These are phyloP conservation scores for Cheilosia impressa DNA, from an alignment of 2,888 invertebrate genomes.

Conservation along the genomic window DNA sequence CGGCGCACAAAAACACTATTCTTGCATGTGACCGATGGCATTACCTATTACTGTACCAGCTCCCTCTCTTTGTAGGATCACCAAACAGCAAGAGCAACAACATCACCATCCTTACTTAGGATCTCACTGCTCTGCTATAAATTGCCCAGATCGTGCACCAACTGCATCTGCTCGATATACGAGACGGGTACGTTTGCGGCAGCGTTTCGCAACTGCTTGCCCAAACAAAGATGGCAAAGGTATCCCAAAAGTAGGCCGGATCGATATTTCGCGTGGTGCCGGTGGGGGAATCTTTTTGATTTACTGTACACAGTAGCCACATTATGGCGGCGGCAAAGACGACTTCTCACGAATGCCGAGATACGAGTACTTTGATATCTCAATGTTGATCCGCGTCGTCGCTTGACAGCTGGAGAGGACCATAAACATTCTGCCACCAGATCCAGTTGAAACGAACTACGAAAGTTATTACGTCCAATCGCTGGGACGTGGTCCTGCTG, in stretches of 20 bases:
- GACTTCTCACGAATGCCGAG: conserved; percentile 63
- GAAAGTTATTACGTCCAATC: conserved; percentile 33
- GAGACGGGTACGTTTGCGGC: conserved; percentile 19
- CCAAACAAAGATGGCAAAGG: conserved; percentile 40
- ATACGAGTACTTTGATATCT: conserved; percentile 54
- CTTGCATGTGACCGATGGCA: conserved; percentile 63
- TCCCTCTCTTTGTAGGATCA: conserved; percentile 62
- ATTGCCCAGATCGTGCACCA: conserved; percentile 68
- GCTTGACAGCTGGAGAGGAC: conserved; percentile 32
- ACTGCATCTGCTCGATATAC: conserved; percentile 68
- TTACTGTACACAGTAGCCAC: conserved; percentile 43
- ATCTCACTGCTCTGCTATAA: conserved; percentile 66
- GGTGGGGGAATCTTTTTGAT: conserved; percentile 29
- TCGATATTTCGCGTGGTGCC: conserved; percentile 39
- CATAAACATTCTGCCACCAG: conserved; percentile 60
- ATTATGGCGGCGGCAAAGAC: conserved; percentile 4
- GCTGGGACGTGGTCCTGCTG: conserved; percentile 13
- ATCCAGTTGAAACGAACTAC: conserved; percentile 27
- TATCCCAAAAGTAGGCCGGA: conserved; percentile 64
- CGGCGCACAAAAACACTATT: conserved; percentile 35
- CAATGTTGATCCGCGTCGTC: conserved; percentile 50
- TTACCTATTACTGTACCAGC: conserved; percentile 14
- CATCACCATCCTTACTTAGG: conserved; percentile 65
- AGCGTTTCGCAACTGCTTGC: conserved; percentile 57
- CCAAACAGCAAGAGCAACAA: conserved; percentile 35